Evolutionary conservation across 2,888 invertebrate genomes (phyloP).

Genomic region (Eupeodes luniger): DNA sequence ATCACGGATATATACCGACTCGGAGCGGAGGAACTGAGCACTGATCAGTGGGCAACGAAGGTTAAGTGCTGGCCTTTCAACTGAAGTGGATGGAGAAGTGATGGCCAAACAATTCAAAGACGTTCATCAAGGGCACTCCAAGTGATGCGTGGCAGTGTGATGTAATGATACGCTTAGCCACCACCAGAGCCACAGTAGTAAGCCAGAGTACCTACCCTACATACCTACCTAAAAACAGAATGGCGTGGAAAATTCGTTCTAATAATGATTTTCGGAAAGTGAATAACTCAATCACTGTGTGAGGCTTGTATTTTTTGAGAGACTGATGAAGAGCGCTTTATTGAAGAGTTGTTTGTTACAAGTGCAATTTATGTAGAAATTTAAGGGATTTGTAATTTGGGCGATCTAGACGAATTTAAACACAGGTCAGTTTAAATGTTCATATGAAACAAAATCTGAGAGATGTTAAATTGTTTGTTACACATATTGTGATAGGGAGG

Average conservation of each 20-base stretch:
- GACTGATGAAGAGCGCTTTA: not conserved
- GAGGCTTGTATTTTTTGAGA: not conserved
- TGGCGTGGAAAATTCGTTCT: constrained; percentile 63
- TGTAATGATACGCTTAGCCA: constrained; percentile 51
- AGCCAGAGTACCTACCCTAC: constrained; percentile 2
- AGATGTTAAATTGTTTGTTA: no score
- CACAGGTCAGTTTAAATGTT: no score
- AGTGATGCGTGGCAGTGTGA: constrained; percentile 63
- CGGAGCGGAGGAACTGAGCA: not conserved
- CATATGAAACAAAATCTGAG: no score
- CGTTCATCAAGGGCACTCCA: constrained; percentile 60
- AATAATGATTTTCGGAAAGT: constrained; percentile 72
- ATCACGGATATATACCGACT: constrained; percentile 10
- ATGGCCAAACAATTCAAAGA: constrained; percentile 72
- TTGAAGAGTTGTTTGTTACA: not conserved
- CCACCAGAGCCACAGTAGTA: constrained; percentile 7
- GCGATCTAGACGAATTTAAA: not conserved
- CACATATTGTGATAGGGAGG: no score
- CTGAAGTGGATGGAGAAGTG: constrained; percentile 69
- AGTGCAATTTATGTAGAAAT: not conserved
- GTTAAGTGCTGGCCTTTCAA: constrained; percentile 73
- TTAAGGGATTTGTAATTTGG: not conserved
- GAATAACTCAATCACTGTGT: constrained; percentile 67
- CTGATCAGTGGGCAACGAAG: constrained; percentile 50
- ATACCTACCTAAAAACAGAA: no score